Percentiles rank a stretch among this genome's conserved stretches.
Evolutionary conservation across 2,797 vertebrate genomes (phyloP).

Genomic region (Lindbergichthys nudifrons): DNA sequence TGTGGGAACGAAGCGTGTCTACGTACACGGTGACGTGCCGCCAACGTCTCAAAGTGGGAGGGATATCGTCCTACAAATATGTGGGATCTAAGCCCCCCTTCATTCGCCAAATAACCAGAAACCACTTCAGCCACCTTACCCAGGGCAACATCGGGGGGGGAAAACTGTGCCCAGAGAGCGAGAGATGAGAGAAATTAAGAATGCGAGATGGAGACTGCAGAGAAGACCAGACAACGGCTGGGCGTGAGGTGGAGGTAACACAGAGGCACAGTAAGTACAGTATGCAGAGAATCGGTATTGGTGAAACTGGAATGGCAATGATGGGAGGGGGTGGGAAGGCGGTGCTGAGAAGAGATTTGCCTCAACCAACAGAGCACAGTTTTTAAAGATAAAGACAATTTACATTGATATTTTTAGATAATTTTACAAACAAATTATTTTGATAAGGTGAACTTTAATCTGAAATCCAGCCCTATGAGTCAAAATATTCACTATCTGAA

Average conservation of each 20-base stretch:
- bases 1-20: constrained; percentile 46
- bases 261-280: constrained; percentile 66
- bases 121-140: constrained; percentile 39
- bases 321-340: constrained; percentile 65
- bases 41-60: constrained; percentile 85
- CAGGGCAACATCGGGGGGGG: not conserved
- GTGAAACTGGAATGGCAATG: constrained; percentile 57
- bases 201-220: not conserved
- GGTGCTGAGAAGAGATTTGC: constrained; percentile 27
- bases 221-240: constrained; percentile 25
- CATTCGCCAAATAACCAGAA: constrained; percentile 66
- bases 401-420: not conserved
- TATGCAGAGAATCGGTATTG: constrained; percentile 35
- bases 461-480: constrained; percentile 1
- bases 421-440: not conserved
- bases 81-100: constrained; percentile 56
- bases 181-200: constrained; percentile 8
- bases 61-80: constrained; percentile 84
- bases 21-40: constrained; percentile 83
- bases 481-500: constrained; percentile 26
- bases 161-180: not conserved
- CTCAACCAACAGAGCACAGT: not conserved
- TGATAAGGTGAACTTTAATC: not conserved
- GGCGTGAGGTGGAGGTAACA: constrained; percentile 31
- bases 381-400: constrained; percentile 14